Conservation (phyloP, 2,113 vertebrate genomes). For the Vireo altiloquus region DNA sequence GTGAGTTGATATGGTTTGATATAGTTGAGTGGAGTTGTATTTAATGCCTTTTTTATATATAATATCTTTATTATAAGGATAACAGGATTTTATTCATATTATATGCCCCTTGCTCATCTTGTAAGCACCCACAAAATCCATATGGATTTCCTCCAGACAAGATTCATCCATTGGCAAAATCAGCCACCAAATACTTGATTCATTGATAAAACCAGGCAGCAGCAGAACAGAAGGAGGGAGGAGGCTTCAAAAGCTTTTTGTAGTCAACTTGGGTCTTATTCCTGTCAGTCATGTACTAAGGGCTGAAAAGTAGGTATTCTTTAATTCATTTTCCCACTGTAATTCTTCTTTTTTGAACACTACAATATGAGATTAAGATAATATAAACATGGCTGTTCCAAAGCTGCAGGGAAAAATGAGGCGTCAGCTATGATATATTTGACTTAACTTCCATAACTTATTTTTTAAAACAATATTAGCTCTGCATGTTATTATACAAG, state of each 20-base stretch:
- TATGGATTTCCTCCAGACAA: background rate
- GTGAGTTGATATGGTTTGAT: background rate
- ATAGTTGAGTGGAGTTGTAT: background rate
- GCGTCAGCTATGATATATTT: background rate
- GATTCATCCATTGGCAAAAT: background rate
- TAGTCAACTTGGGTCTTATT: background rate
- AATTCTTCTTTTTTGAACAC: background rate
- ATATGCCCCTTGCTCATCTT: background rate
- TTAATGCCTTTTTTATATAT: background rate
- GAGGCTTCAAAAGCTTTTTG: background rate
- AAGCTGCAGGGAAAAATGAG: background rate
- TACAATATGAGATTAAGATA: background rate
- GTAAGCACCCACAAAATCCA: background rate
- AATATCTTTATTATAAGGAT: background rate
- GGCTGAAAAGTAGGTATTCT: background rate
- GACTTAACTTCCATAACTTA: background rate
- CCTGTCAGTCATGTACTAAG: background rate
- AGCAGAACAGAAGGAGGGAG: background rate
- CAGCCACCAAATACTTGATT: background rate
- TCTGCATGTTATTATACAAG: background rate
- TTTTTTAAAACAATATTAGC: background rate
- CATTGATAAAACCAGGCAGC: background rate
- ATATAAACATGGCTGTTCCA: background rate
- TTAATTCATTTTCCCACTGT: background rate
- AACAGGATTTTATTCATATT: background rate